These are phyloP conservation scores for Dasyurus viverrinus DNA, from an alignment of 2,113 vertebrate genomes.

Conservation along the genomic window DNA sequence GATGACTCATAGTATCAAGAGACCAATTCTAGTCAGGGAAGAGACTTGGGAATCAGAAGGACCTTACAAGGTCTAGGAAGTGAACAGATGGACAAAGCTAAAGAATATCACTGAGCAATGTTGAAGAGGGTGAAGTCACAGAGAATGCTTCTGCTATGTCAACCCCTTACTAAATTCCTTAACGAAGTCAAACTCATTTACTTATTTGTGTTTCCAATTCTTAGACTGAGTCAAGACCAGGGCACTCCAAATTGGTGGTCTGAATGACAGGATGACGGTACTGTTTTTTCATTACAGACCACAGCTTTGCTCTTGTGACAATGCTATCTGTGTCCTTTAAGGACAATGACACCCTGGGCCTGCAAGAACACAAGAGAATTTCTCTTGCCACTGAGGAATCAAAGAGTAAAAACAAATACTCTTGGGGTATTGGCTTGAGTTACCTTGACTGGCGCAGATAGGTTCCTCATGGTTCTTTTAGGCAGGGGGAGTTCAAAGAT, in stretches of 20 bases:
- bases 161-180: background rate
- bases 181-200: conserved; percentile 36
- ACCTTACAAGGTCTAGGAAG: background rate
- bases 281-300: background rate
- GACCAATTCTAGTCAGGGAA: conserved; percentile 33
- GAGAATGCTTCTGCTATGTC: background rate
- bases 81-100: background rate
- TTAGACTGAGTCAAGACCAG: conserved; percentile 27
- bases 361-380: conserved; percentile 28
- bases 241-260: conserved; percentile 44
- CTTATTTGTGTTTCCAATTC: conserved; percentile 37
- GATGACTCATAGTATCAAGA: conserved; percentile 49
- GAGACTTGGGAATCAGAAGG: background rate
- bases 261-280: conserved; percentile 9
- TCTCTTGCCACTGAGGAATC: conserved; percentile 19
- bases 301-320: conserved; percentile 11
- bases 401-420: conserved; percentile 21
- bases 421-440: background rate
- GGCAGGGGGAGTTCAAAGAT: background rate
- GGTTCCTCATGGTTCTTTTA: background rate
- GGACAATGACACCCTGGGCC: background rate
- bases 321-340: conserved; percentile 2
- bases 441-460: background rate
- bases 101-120: background rate
- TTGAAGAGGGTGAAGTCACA: background rate